Conservation (phyloP, 2,113 vertebrate genomes). For the Cariama cristata region DNA sequence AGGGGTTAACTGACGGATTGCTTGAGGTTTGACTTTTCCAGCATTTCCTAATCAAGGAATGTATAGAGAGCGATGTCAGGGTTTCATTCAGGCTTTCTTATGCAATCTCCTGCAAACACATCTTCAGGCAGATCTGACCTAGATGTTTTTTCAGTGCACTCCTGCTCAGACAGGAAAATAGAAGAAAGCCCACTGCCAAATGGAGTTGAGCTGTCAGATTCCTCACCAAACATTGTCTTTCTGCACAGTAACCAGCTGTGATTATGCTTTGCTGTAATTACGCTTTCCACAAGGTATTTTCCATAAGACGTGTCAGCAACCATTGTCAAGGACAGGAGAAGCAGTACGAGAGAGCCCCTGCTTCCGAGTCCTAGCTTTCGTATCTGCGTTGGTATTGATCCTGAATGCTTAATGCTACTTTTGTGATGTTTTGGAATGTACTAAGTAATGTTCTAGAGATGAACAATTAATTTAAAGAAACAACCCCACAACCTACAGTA, state of each 20-base stretch:
- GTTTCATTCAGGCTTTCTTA: neutral
- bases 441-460: neutral
- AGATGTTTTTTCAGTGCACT: neutral
- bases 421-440: neutral
- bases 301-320: rapidly evolving
- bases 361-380: neutral
- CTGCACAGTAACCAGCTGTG: neutral
- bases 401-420: neutral
- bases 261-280: neutral
- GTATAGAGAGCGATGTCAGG: neutral
- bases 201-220: neutral
- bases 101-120: neutral
- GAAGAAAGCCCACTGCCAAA: neutral
- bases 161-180: neutral
- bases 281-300: neutral
- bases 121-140: neutral
- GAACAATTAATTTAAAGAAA: neutral
- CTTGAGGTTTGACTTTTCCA: neutral
- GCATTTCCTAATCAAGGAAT: neutral
- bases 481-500: neutral
- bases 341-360: rapidly evolving
- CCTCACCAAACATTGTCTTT: neutral
- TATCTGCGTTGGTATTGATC: neutral
- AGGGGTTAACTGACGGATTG: neutral
- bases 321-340: neutral